Evolutionary conservation across 2,797 vertebrate species (phyloP), one percentile per base, ranked within the genome.

Genomic region (Eulemur albifrons): DNA sequence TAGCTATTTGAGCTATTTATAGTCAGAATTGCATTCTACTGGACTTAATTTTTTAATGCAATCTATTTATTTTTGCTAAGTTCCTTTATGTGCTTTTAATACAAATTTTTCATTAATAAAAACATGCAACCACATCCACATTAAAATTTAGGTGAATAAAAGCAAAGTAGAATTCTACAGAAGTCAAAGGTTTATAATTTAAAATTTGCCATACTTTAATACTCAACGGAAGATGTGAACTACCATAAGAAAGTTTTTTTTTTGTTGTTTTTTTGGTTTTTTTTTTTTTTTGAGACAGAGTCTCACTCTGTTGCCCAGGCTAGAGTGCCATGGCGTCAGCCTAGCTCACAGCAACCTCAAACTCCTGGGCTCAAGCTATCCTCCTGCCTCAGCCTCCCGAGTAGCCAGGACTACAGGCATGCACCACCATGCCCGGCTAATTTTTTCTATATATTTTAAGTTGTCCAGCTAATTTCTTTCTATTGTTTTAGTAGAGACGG

Each of bases 81-180:
- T 63, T 77, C 63, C 43, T 25, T 70, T 81, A 70, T 70, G 69
- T 95, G 17, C 80, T 83, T 69, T 73, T 92, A 92, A 84, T 83
- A 63, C 59, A 65, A 76, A 65, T 38, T 80, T 94, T 88, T 88
- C 52, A 77, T 72, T 50, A 96, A 81, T 76, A 92, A 95, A 94
- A 94, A 38, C 1, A 2, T 69, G 15, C 12, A 59, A 27, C 10
- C 35, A 69, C n/a, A 67, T 63, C 38, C 38, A 67, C 50, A 73
- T 88, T 90, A 92, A 90, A 82, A 79, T 79, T 50, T 83, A 93
- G 61, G 43, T 57, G 30, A 84, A 81, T 48, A 59, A 91, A 96
- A 85, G 65, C 50, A 94, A 77, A 89, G 23, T 18, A 82, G 21
- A 43, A 11, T 67, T 87, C 25, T 82, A 77, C 3, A 45, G 20